These are phyloP conservation scores for Pentamera pediparva DNA, from an alignment of 53 echinoderm and acorn worm genomes.

Conservation along the genomic window DNA sequence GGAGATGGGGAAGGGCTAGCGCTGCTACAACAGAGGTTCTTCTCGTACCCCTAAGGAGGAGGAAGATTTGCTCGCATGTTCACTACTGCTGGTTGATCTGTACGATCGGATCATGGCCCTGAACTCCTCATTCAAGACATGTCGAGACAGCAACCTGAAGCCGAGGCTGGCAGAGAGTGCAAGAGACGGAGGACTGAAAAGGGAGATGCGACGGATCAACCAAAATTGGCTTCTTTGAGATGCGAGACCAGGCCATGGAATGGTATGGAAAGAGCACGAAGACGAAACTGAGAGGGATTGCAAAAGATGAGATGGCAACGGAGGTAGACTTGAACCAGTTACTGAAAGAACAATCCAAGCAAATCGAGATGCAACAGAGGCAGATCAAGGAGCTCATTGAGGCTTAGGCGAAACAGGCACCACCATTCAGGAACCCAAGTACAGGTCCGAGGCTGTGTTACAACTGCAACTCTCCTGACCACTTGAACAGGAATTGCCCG, in stretches of 20 bases:
- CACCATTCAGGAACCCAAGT: neutral
- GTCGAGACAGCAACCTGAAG: slow-evolving; percentile 24
- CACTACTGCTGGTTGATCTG: slow-evolving; percentile 29
- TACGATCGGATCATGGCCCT: slow-evolving; percentile 16
- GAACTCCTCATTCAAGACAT: neutral
- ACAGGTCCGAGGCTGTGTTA: neutral
- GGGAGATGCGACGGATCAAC: slow-evolving; percentile 37
- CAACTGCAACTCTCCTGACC: neutral
- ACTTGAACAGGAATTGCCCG: neutral
- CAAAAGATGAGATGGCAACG: neutral
- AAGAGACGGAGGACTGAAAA: slow-evolving; percentile 15
- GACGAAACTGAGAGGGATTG: neutral
- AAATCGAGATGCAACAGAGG: neutral
- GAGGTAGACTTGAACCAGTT: neutral
- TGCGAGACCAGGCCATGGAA: slow-evolving; percentile 19
- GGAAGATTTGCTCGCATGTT: slow-evolving; percentile 40
- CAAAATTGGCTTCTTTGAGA: slow-evolving; percentile 22
- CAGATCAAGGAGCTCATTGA: neutral
- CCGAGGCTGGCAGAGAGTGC: slow-evolving; percentile 33
- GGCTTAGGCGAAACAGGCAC: neutral
- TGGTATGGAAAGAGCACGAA: slow-evolving; percentile 30
- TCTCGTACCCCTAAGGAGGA: neutral
- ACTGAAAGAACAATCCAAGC: neutral
- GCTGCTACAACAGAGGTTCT: slow-evolving; percentile 52
- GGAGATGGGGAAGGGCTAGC: slow-evolving; percentile 50